Evolutionary conservation across 2,797 vertebrate genomes (phyloP), one percentile per base, ranked within the genome.

Genomic region (Tangara arthus): DNA sequence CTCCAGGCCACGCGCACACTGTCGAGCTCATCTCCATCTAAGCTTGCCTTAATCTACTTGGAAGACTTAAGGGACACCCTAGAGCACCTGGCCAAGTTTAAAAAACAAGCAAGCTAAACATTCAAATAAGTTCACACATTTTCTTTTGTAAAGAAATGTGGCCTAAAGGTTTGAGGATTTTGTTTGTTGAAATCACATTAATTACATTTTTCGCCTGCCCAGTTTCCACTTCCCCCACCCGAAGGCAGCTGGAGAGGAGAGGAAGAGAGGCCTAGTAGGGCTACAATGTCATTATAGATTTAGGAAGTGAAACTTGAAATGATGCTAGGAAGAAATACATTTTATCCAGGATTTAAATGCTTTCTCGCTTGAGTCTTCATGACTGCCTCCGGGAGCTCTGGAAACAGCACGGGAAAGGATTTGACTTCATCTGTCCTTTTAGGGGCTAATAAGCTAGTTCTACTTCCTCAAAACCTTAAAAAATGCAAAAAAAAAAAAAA

Each of bases 1-100:
- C 82, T 57, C 60, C 3, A 2, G 94, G 94, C 75, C 75, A 70
- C 0, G 0, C 1, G 0, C 69, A 53, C 1, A 1, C 55, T 55
- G 50, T 47, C 35, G 10, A 72, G 61, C 39, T 93, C 66, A 82
- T 84, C 78, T 91, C 71, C 64, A 69, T 18, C 65, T 50, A 15
- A 91, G 80, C 86, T 65, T 42, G 7, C 26, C 59, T 82, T 92
- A 94, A 93, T 55, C 94, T 72, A 27, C 75, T 92, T 27, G 47
- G n/a, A 82, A 93, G 78, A 59, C 39, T 84, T 84, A 63, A 75
- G 47, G 59, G 92, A 79, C 56, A 77, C 44, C 92, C 87, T 56
- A 34, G 11, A 93, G 81, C 93, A 85, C 56, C 60, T 16, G 11
- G 52, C 34, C 60, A 66, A 52, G 63, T 81, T 77, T 37, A 28